Base-by-base conservation (phyloP, 1,140 invertebrate genomes). In the Drosophila setifemur region DNA sequence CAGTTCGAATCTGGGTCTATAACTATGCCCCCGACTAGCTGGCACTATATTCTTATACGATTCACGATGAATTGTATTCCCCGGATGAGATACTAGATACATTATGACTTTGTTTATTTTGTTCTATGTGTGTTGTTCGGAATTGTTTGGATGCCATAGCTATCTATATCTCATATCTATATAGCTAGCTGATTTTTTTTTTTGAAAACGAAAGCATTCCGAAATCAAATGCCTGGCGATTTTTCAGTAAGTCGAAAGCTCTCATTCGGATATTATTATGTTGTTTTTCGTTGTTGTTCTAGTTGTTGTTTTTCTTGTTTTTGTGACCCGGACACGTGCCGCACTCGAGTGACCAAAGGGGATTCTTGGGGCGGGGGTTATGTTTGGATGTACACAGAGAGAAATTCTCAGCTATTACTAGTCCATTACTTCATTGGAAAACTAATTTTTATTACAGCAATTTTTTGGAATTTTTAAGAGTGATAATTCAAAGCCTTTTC, bases 51-150 rank as follows among this genome's bases (percentile, higher is more conserved):
- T 33, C 21, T 61, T 61, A 58, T 61, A 61, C 19, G 16, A 33
- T 33, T 33, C 31, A 12, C 23, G 18, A 37, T 12, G 18, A 19
- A 55, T 39, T 26, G 9, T 26, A 21, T 58, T 43, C 26, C 57
- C 57, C 57, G 57, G 57, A 55, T 33, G 18, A n/a, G 11, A 12
- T 14, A 12, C 42, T 23, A 49, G 4, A 31, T 31, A 18, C 28
- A 29, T 61, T 61, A 58, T 61, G 57, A 58, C 37, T 58, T 64
- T 64, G 61, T 66, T 66, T 64, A 63, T 48, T 12, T 39, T 4
- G n/a, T 60, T 25, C 26, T 43, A 12, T 63, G 8, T 23, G 12
- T 29, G 9, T 16, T 55, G 23, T 16, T 14, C 57, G 12, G 16
- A 64, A 64, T 64, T 49, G 58, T 61, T 60, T 37, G 58, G 28